Evolutionary conservation across 2,888 invertebrate species (phyloP).

Genomic region (Phengaris alcon): DNA sequence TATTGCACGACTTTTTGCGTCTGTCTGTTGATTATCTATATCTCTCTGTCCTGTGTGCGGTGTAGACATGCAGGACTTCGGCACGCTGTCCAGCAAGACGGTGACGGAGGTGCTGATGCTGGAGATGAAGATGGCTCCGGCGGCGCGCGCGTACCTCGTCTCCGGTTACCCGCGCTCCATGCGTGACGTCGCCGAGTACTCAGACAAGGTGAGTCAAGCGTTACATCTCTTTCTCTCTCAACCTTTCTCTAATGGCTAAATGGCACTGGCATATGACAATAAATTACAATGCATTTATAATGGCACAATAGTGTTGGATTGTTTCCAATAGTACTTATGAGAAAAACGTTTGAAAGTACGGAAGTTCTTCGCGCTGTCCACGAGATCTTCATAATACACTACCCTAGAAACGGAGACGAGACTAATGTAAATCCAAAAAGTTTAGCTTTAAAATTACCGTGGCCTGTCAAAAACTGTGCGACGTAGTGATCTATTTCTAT

Average conservation of each 20-base stretch:
- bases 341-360: too few species aligned
- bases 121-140: slow-evolving; percentile 95
- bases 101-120: slow-evolving; percentile 94
- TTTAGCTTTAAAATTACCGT: too few species aligned
- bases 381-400: too few species aligned
- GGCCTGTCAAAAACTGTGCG: too few species aligned
- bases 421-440: too few species aligned
- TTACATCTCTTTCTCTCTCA: background rate
- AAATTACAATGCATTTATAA: too few species aligned
- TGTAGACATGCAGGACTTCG: slow-evolving; percentile 92
- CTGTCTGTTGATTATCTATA: background rate
- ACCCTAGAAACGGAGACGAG: too few species aligned
- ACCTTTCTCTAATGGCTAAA: background rate
- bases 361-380: too few species aligned
- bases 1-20: background rate
- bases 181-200: slow-evolving; percentile 94
- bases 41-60: background rate
- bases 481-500: too few species aligned
- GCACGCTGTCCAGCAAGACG: slow-evolving; percentile 89
- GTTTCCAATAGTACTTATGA: too few species aligned
- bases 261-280: too few species aligned
- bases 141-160: slow-evolving; percentile 91
- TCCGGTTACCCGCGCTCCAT: slow-evolving; percentile 95
- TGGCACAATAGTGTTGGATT: too few species aligned
- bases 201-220: slow-evolving; percentile 86